Evolutionary conservation across 2,888 invertebrate species (phyloP), one percentile per base, ranked within the genome.

Genomic region (Apocheima hispidaria): DNA sequence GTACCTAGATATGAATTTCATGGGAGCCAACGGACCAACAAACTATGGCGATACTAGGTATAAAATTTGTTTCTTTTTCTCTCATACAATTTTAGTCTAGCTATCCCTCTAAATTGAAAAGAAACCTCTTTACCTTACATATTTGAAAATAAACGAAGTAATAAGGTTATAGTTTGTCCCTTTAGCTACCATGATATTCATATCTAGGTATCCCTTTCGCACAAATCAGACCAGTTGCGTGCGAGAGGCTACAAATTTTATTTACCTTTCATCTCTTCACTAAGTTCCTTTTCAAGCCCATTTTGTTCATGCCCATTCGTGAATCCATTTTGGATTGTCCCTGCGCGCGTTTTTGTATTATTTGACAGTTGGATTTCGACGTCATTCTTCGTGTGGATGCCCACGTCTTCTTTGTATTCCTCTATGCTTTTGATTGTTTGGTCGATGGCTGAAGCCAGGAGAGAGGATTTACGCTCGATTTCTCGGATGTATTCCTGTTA

Each of bases 321-420:
- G 0, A 50, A 0, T 7, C 53, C 60, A 43, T 60, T 54, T 1
- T 33, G 14, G 2, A 28, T 50, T 51, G 20, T 4, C 5, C 6
- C 16, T 18, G 16, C 30, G 18, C 28, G 12, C 20, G 6, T 12
- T 1, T 49, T 41, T 7, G 35, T 12, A 18, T 51, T 49, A 48
- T 50, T 50, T 28, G 51, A n/a, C 30, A 30, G 28, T 28, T 56
- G 43, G 6, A 57, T 30, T 1, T 21, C 51, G 12, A 33, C 49
- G 6, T 50, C 57, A 12, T 14, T 46, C 18, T 30, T 56, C 9
- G 33, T 71, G 2, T 84, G 82, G 12, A 90, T 84, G 1, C 87
- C 91, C 0, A 86, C 88, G 67, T 90, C 85, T 73, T 88, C 87
- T 77, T 91, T 92, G 55, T 92, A 92, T 65, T 88, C 88, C 77